Percentiles rank a stretch among this genome's conserved stretches.
phyloP scores from a whole-genome alignment of 1,140 invertebrate genomes.

The Eurytemora carolleeae region DNA sequence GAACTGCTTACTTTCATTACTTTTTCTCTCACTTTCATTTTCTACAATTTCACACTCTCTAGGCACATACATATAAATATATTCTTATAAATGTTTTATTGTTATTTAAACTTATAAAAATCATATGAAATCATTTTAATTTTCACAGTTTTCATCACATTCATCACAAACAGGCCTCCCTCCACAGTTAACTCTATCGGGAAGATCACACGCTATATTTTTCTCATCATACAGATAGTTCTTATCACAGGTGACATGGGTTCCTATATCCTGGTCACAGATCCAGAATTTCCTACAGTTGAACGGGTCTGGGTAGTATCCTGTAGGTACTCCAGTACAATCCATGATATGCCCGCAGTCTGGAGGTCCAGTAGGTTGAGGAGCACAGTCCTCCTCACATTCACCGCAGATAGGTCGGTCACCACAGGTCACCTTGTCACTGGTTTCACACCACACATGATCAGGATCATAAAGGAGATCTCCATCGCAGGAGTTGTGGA shows the following conservation, averaged over 20 bases:
- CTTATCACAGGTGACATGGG: not conserved
- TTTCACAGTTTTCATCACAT: not conserved
- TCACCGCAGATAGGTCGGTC: not conserved
- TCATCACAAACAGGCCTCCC: not conserved
- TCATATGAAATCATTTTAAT: not conserved
- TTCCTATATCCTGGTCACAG: not conserved
- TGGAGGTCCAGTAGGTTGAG: not conserved
- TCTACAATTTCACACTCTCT: no score
- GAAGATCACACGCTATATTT: not conserved
- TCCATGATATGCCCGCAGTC: not conserved
- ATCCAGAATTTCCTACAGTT: not conserved
- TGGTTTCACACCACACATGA: not conserved
- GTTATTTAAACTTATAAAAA: no score
- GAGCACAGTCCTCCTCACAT: not conserved
- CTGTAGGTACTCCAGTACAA: not conserved
- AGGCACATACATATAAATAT: no score
- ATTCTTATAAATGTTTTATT: no score
- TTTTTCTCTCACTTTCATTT: no score
- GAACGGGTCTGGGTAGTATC: not conserved
- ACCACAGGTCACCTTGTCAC: not conserved
- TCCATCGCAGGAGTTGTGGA: not conserved
- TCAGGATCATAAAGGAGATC: not conserved
- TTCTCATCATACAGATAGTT: not conserved
- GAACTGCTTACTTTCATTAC: no score
- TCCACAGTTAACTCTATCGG: not conserved